Conservation (phyloP, 2,888 invertebrate genomes). For the Tetramorium bicarinatum region DNA sequence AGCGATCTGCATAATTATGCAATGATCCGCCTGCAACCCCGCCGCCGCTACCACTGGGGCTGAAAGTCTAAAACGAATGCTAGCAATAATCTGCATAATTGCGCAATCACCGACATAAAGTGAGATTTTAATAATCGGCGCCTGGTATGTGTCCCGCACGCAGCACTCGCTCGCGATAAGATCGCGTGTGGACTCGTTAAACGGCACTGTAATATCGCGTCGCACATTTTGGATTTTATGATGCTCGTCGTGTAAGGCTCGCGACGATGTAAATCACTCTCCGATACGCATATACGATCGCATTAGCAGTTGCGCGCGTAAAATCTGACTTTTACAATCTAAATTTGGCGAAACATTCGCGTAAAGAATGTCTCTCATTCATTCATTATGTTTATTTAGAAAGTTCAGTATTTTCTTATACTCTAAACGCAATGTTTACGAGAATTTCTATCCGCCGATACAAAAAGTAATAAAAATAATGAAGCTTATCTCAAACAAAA, state of each 20-base stretch:
- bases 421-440: background rate
- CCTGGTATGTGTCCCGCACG: constrained; percentile 1
- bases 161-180: constrained; percentile 20
- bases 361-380: background rate
- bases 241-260: constrained; percentile 14
- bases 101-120: constrained; percentile 46
- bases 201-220: constrained; percentile 25
- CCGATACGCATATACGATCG: constrained; percentile 14
- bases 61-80: constrained; percentile 24
- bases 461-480: background rate
- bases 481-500: background rate
- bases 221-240: constrained; percentile 4
- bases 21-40: constrained; percentile 31
- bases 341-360: constrained; percentile 14
- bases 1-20: constrained; percentile 54
- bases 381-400: background rate
- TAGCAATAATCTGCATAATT: constrained; percentile 49
- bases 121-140: constrained; percentile 52
- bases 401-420: background rate
- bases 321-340: background rate
- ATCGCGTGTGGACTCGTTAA: constrained; percentile 46
- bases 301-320: background rate
- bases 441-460: background rate
- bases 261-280: constrained; percentile 16
- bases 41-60: constrained; percentile 8